These are phyloP conservation scores for Theocolax elegans DNA, from an alignment of 1,140 invertebrate species.

Conservation along the genomic window DNA sequence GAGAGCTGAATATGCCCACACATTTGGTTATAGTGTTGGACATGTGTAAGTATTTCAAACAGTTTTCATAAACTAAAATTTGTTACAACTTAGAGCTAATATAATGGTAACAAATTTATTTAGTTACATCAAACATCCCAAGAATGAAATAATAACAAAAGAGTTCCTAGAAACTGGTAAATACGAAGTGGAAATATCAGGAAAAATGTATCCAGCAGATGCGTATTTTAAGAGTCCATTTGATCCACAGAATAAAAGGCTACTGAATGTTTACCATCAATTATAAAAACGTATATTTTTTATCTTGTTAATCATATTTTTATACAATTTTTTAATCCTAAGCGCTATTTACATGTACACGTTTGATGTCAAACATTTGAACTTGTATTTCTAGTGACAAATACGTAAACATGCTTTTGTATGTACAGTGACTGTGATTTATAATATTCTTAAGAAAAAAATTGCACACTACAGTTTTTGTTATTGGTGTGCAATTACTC, in stretches of 20 bases:
- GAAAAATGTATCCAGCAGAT: slow-evolving; percentile 76
- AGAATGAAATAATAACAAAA: slow-evolving; percentile 70
- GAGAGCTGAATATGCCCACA: slow-evolving; percentile 83
- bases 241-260: slow-evolving; percentile 76
- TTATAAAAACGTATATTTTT: not conserved
- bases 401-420: slow-evolving; percentile 10
- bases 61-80: slow-evolving; percentile 14
- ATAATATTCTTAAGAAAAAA: slow-evolving; percentile 1
- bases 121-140: slow-evolving; percentile 70
- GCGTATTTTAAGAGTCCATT: slow-evolving; percentile 81
- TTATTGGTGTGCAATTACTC: not conserved
- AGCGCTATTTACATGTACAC: slow-evolving; percentile 2
- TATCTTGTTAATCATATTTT: not conserved
- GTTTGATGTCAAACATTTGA: not conserved
- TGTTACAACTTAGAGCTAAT: slow-evolving; percentile 19
- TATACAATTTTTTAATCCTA: not conserved
- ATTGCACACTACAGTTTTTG: not conserved
- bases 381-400: not conserved
- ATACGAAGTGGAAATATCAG: slow-evolving; percentile 85
- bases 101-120: slow-evolving; percentile 39
- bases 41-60: slow-evolving; percentile 69
- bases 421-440: slow-evolving; percentile 34
- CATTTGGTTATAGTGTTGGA: slow-evolving; percentile 77
- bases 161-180: slow-evolving; percentile 77
- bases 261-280: slow-evolving; percentile 49